phyloP scores from a whole-genome alignment of 2,888 invertebrate species.

The Sipha maydis region DNA sequence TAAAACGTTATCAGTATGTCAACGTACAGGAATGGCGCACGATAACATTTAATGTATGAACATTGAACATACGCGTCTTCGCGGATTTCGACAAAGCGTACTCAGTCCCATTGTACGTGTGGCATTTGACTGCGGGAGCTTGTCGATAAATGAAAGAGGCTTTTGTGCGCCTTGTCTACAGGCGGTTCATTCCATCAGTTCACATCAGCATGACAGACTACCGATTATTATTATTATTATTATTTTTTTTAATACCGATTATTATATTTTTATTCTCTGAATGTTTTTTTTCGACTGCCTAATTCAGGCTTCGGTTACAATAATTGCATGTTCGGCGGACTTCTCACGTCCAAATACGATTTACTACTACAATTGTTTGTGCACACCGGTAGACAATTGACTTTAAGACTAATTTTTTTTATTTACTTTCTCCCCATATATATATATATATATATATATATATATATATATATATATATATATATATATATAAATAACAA shows the following conservation, averaged over 20 bases:
- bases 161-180: constrained; percentile 59
- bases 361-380: constrained; percentile 31
- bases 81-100: constrained; percentile 45
- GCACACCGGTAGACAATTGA: constrained; percentile 39
- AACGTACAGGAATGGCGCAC: neutral
- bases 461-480: too few relatives aligned
- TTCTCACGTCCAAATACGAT: constrained; percentile 61
- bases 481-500: constrained; percentile 24
- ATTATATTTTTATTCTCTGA: constrained; percentile 31
- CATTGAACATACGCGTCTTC: constrained; percentile 25
- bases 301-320: constrained; percentile 60
- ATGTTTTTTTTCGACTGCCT: constrained; percentile 52
- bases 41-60: neutral
- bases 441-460: neutral
- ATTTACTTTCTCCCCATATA: constrained; percentile 12
- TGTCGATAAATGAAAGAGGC: constrained; percentile 45
- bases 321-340: constrained; percentile 58
- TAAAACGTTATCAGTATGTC: neutral
- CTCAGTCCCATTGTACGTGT: constrained; percentile 32
- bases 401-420: constrained; percentile 31
- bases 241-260: constrained; percentile 48
- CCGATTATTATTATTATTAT: constrained; percentile 36
- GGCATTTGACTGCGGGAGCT: constrained; percentile 59
- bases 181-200: constrained; percentile 62
- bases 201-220: constrained; percentile 61